Evolutionary conservation across 2,888 invertebrate species (phyloP), one percentile per base, ranked within the genome.

Genomic region (Tenthredo mesomela): DNA sequence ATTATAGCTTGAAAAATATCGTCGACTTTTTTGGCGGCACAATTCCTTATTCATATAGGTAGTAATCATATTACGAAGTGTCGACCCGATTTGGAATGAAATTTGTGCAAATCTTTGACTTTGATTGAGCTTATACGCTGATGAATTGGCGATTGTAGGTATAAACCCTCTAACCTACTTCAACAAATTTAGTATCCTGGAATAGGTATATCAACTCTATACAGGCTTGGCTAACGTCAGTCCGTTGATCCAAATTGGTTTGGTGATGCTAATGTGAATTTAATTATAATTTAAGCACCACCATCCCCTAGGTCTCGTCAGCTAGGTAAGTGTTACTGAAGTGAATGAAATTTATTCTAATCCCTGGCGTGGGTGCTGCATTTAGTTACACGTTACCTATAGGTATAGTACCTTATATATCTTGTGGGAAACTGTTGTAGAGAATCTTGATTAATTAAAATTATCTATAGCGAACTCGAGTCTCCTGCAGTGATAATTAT

Each of bases 301-400:
- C 21, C 40, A 61, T 61, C 37, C 80, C 80, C 40, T 21, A 40
- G 40, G 58, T 61, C 80, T 58, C 61, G 80, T 80, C 80, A 80
- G 37, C 61, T 61, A 58, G 50, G 58, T 80, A 58, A 80, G 61
- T 80, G 80, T 80, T 61, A 40, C 80, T 50, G 61, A 37, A 80
- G 80, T 80, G 80, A 80, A 61, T 80, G 37, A 40, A 80, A 80
- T 80, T 80, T 80, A 80, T 80, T 80, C 80, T 37, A 80, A 80
- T 80, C 40, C 80, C 58, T 40, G 21, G 80, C 80, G 37, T 80
- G 58, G 80, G 58, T 33, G 77, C 0, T 61, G 40, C 58, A 58
- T 80, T 58, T 61, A 40, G 58, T 21, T 80, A 61, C 10, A 33
- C 40, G 10, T 33, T 33, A n/a, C 9, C 1, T 77, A 29, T 15